Percentiles rank a stretch among this genome's conserved stretches.
Evolutionary conservation across 2,888 invertebrate species (phyloP).

Genomic region (Siphonodentalium dalli): DNA sequence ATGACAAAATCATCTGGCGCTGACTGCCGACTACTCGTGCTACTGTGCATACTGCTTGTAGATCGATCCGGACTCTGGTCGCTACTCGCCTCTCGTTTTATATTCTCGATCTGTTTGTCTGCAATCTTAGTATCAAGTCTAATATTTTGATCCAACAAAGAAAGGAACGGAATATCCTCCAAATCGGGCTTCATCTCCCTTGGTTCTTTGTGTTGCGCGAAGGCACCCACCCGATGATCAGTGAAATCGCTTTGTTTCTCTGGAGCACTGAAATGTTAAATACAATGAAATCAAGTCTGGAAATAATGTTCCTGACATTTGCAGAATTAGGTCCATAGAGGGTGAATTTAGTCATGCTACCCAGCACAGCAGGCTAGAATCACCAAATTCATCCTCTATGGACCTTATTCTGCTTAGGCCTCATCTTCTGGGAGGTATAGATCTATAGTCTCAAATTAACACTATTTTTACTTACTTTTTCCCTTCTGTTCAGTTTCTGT

Average conservation of each 20-base stretch:
- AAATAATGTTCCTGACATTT: no score
- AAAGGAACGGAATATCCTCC: conserved; percentile 59
- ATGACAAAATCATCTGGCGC: conserved; percentile 75
- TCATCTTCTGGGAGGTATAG: no score
- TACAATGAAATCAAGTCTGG: no score
- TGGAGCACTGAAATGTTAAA: conserved; percentile 34
- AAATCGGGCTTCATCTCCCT: conserved; percentile 33
- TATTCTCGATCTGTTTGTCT: conserved; percentile 4
- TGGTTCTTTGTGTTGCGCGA: conserved; percentile 39
- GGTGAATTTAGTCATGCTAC: no score
- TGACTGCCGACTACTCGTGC: conserved; percentile 42
- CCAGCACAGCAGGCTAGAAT: no score
- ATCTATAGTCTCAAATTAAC: no score
- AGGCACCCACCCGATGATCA: conserved; percentile 56
- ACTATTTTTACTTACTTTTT: no score
- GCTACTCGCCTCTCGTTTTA: background rate
- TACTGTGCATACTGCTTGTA: conserved; percentile 31
- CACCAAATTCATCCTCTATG: no score
- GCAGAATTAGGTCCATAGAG: no score
- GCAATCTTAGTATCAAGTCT: conserved; percentile 3
- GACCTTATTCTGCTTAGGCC: no score
- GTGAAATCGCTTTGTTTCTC: conserved; percentile 41
- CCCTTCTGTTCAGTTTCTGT: no score
- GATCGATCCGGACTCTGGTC: conserved; percentile 13
- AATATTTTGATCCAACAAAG: conserved; percentile 40